Evolutionary conservation across 2,888 invertebrate species (phyloP).

Genomic region (Saturnia japonica): DNA sequence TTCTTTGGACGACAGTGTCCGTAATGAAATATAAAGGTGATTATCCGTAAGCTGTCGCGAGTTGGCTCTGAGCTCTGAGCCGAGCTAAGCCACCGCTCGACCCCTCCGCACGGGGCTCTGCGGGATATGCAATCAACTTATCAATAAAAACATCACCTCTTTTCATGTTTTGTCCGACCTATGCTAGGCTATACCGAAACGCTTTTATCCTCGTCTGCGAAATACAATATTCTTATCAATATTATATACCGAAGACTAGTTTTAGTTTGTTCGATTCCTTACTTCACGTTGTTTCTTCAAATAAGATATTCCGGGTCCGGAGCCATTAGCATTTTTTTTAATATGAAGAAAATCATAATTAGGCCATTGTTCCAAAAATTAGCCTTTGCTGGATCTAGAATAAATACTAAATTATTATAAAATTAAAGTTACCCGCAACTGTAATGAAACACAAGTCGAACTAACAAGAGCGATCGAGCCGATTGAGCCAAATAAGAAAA

Average conservation of each 20-base stretch:
- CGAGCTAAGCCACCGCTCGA: constrained; percentile 18
- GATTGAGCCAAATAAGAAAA: not conserved
- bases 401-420: too few species aligned
- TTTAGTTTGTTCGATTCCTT: too few species aligned
- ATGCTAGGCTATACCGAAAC: not conserved
- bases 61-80: constrained; percentile 18
- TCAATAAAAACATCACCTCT: not conserved
- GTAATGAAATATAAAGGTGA: not conserved
- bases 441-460: too few species aligned
- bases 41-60: constrained; percentile 23
- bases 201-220: not conserved
- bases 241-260: not conserved
- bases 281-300: too few species aligned
- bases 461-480: too few species aligned
- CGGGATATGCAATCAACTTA: constrained; percentile 3
- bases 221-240: not conserved
- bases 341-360: too few species aligned
- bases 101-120: not conserved
- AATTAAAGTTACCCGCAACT: too few species aligned
- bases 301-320: too few species aligned
- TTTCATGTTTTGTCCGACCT: not conserved
- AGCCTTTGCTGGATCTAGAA: too few species aligned
- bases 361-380: too few species aligned
- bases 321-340: too few species aligned
- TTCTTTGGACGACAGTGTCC: not conserved